A percentile compares a stretch with the other conserved stretches of the same genome.
Conservation (phyloP, 2,888 invertebrate genomes). For the Tolmerus cingulatus region DNA sequence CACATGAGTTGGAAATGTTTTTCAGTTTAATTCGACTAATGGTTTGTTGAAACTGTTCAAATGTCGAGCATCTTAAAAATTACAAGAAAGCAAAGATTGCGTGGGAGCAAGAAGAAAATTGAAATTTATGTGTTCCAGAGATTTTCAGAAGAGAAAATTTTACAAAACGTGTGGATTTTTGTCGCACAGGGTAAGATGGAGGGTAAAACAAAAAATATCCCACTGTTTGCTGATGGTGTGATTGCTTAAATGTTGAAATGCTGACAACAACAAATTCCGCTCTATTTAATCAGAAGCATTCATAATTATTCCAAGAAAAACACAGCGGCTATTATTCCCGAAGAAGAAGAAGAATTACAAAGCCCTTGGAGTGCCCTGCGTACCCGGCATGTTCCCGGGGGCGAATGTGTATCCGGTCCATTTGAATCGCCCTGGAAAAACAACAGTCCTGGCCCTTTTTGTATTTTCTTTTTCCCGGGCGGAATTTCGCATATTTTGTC, state of each 20-base stretch:
- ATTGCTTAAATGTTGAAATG: not conserved
- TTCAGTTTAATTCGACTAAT: not conserved
- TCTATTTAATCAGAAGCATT: not conserved
- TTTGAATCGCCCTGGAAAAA: slow-evolving; percentile 12
- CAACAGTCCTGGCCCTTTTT: not conserved
- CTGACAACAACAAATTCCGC: not conserved
- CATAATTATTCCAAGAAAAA: not conserved
- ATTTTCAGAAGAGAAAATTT: not conserved
- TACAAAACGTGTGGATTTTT: not conserved
- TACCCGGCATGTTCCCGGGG: not conserved
- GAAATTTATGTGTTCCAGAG: not conserved
- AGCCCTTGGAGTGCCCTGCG: not conserved
- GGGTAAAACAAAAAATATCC: not conserved
- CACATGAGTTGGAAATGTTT: not conserved
- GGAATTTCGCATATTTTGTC: not conserved
- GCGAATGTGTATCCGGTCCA: slow-evolving; percentile 13
- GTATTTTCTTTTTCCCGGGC: not conserved
- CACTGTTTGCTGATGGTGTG: not conserved
- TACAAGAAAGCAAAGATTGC: not conserved
- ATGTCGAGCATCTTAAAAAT: not conserved
- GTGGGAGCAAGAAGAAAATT: not conserved
- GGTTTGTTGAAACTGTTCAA: not conserved
- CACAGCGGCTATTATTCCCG: not conserved
- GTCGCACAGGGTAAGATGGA: not conserved
- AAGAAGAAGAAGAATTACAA: not conserved